Base-by-base conservation (phyloP, 2,113 vertebrate species). In the Mesitornis unicolor region DNA sequence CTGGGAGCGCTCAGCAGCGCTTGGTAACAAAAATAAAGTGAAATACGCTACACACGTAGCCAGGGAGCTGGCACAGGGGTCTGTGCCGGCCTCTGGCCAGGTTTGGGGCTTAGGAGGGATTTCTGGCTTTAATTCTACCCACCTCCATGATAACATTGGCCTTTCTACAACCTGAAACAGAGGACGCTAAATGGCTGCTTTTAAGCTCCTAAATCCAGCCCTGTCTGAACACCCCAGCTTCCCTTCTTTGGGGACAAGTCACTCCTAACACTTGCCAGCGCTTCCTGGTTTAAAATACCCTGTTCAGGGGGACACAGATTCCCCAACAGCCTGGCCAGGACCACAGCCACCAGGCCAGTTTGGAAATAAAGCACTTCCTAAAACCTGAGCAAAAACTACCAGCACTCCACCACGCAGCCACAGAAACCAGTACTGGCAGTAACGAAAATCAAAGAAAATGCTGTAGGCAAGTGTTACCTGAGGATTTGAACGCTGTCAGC, bases 401-500 rank as follows among this genome's bases (percentile, higher is more conserved):
- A 84, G 21, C 48, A 6, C 56, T 50, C 26, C 59, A 35, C 16
- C 36, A 10, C 2, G 12, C 56, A 54, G 1, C 22, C 67, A 10
- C 75, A 85, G 65, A 29, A 71, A 43, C 19, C 80, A 57, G 28
- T 2, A 35, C 10, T 13, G 17, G n/a, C 57, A 65, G 26, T 1
- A 63, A 15, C 29, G 47, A 40, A 51, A 69, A 15, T 9, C 0
- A 31, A 36, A 42, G 69, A 38, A 29, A 73, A 18, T 0, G 2
- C n/a, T 1, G 51, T 3, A 61, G 43, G 57, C 28, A 60, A n/a
- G n/a, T 0, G 7, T 78, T 98, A 98, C 99, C 99, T 98, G 99
- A 99, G 57, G 98, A 97, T 86, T 99, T 99, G 98, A 99, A 99
- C 0, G 98, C 98, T 8, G 98, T 99, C 94, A 99, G 98, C 97